Percentiles rank a stretch among this genome's conserved stretches.
Evolutionary conservation across 2,888 invertebrate species (phyloP).

Genomic region (Morpho helenor): DNA sequence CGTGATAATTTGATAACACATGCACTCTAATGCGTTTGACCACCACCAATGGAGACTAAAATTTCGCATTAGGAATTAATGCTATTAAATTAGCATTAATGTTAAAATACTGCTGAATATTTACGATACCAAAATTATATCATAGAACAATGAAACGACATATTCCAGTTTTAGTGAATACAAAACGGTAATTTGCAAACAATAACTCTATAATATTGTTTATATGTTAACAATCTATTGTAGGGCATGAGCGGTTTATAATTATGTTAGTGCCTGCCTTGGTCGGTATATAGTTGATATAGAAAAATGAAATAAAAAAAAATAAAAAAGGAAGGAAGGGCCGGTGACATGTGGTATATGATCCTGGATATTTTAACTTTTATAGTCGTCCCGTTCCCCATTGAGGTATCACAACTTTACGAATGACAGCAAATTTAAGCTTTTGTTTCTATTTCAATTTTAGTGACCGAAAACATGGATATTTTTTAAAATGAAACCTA

Average conservation of each 20-base stretch:
- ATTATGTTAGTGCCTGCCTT: too few relatives aligned
- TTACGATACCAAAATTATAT: conserved; percentile 20
- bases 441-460: too few relatives aligned
- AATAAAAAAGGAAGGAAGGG: too few relatives aligned
- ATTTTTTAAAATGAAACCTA: too few relatives aligned
- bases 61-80: conserved; percentile 20
- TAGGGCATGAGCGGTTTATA: not conserved
- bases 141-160: conserved; percentile 3
- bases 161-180: conserved; percentile 19
- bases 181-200: conserved; percentile 12
- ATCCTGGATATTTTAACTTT: too few relatives aligned
- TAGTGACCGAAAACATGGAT: too few relatives aligned
- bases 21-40: conserved; percentile 4
- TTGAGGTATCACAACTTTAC: too few relatives aligned
- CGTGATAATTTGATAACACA: not conserved
- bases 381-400: too few relatives aligned
- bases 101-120: conserved; percentile 21
- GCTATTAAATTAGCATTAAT: conserved; percentile 19
- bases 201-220: conserved; percentile 9
- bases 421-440: too few relatives aligned
- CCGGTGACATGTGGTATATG: too few relatives aligned
- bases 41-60: conserved; percentile 14
- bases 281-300: too few relatives aligned
- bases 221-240: conserved; percentile 3
- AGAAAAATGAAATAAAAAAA: too few relatives aligned